A percentile compares a stretch with the other conserved stretches of the same genome.
Evolutionary conservation across 2,113 vertebrate species (phyloP).

Genomic region (Chloebia gouldiae): DNA sequence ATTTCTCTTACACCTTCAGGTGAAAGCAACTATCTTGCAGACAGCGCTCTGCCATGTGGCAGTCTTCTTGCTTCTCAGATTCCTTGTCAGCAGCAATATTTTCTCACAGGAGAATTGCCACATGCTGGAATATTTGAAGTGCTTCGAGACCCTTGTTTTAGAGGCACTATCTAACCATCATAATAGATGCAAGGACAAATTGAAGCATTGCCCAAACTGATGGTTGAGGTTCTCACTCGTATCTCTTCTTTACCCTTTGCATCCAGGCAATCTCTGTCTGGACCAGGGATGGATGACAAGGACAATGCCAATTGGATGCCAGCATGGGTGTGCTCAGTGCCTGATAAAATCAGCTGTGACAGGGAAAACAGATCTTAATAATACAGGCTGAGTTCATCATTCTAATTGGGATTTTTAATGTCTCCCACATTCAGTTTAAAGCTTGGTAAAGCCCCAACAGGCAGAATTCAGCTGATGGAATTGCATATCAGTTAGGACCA

Average conservation of each 20-base stretch:
- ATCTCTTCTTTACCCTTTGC: background rate
- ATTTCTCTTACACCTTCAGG: background rate
- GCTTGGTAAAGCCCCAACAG: background rate
- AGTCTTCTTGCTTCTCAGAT: background rate
- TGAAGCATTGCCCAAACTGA: background rate
- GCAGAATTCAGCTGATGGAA: background rate
- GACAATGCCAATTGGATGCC: background rate
- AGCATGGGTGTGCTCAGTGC: background rate
- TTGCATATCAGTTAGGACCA: background rate
- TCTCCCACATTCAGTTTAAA: background rate
- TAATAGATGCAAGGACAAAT: background rate
- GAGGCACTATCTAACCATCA: background rate
- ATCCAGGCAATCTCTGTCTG: background rate
- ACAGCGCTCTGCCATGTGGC: background rate
- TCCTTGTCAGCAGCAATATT: background rate
- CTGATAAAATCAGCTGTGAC: background rate
- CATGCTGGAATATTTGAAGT: background rate
- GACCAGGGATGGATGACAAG: background rate
- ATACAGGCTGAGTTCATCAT: background rate
- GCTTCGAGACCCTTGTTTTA: background rate
- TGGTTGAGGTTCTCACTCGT: background rate
- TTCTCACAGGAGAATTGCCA: background rate
- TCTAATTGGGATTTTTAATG: slow-evolving; percentile 11
- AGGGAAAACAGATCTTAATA: background rate
- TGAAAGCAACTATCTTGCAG: background rate